phyloP scores from a whole-genome alignment of 2,797 vertebrate species.

The Diplodus sargus region DNA sequence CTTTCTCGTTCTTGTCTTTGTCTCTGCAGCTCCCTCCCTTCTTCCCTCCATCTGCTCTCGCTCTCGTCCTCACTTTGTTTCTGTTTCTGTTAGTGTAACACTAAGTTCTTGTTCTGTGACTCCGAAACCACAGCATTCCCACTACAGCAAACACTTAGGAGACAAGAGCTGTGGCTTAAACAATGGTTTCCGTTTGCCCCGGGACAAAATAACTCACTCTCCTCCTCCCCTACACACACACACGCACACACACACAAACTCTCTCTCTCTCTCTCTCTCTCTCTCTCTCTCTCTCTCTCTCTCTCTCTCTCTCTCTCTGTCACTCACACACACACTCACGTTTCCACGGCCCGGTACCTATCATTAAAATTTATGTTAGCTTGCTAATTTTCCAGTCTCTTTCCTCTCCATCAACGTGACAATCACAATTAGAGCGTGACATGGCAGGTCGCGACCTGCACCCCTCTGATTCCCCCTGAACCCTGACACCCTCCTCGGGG shows the following conservation, averaged over 20 bases:
- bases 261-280: background rate
- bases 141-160: conserved; percentile 75
- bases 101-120: conserved; percentile 59
- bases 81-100: conserved; percentile 47
- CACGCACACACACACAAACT: conserved; percentile 23
- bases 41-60: conserved; percentile 39
- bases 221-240: conserved; percentile 35
- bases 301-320: background rate
- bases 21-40: conserved; percentile 29
- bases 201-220: conserved; percentile 69
- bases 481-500: conserved; percentile 46
- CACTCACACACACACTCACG: conserved; percentile 5
- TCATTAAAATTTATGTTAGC: conserved; percentile 70
- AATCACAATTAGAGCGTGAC: conserved; percentile 81
- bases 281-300: background rate
- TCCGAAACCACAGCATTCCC: conserved; percentile 73
- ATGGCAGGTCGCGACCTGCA: conserved; percentile 74
- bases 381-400: conserved; percentile 74
- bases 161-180: conserved; percentile 75
- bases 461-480: conserved; percentile 65
- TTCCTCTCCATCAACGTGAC: conserved; percentile 80
- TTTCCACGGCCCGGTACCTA: conserved; percentile 33
- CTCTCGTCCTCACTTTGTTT: conserved; percentile 40
- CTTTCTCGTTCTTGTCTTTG: conserved; percentile 22
- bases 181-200: conserved; percentile 78